Evolutionary conservation across 2,113 vertebrate genomes (phyloP).

Genomic region (Eulemur macaco): DNA sequence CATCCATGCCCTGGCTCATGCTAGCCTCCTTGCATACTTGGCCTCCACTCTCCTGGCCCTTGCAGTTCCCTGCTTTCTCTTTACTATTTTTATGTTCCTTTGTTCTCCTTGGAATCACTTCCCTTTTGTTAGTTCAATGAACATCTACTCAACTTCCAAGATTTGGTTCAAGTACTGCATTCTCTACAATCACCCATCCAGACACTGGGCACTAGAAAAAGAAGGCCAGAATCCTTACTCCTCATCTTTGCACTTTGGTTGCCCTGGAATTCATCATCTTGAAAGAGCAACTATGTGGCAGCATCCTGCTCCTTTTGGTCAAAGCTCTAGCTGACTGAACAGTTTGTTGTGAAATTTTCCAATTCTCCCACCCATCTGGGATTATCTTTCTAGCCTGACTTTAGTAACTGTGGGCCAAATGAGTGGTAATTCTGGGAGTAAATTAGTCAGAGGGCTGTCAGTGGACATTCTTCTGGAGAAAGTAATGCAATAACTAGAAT

Average conservation of each 20-base stretch:
- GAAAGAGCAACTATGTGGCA: not conserved
- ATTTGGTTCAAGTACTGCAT: not conserved
- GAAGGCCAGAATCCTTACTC: not conserved
- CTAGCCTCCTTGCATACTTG: not conserved
- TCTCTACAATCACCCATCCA: not conserved
- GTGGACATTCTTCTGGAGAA: constrained; percentile 17
- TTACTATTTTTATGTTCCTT: not conserved
- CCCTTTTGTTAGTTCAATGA: not conserved
- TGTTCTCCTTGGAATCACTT: not conserved
- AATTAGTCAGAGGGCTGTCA: not conserved
- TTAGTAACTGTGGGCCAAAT: not conserved
- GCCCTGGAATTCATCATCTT: not conserved
- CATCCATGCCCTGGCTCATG: not conserved
- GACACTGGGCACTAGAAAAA: not conserved
- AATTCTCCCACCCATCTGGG: not conserved
- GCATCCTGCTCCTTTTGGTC: not conserved
- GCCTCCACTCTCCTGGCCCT: not conserved
- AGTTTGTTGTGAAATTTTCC: constrained; percentile 24
- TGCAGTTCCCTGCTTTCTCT: not conserved
- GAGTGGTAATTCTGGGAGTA: not conserved
- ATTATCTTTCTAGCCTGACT: not conserved
- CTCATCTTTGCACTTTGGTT: not conserved
- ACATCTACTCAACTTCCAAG: not conserved
- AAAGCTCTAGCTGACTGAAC: not conserved
- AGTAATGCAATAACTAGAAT: not conserved